Base-by-base conservation (phyloP, 1,140 invertebrate genomes). In the Eriosoma lanigerum region DNA sequence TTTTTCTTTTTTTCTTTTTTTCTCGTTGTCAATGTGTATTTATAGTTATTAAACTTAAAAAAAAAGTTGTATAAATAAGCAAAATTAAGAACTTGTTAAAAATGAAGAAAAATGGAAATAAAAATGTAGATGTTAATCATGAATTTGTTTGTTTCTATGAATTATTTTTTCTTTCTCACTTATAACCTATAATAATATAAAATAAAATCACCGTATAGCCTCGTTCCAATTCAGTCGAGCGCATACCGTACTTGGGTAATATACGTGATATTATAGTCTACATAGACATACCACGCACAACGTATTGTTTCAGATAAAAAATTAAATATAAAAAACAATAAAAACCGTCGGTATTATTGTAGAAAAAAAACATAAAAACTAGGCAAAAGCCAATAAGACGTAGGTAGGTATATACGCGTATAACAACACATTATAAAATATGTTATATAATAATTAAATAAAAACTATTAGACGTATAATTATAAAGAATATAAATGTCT, bases 151-250 rank as follows among this genome's bases (percentile, higher is more conserved):
- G 17, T 52, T 52, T 52, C 17, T 15, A 19, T n/a, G 62, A 38
- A n/a, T 38, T n/a, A n/a, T n/a, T 1, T 64, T 4, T 52, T 19
- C 15, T 52, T 52, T 5, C 32, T 38, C 32, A 38, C 32, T 15
- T 9, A 15, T 1, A 21, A 21, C n/a, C 21, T 46, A 24, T 44
- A 44, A 15, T n/a, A 17, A 29, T 66, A 64, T 64, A 72, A 70
- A 48, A 70, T n/a, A 26, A 52, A 13, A 72, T 29, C 48, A 10
- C 46, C 46, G 13, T 19, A 26, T 72, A 72, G 52, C 72, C 72
- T 76, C 72, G 72, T 76, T 58, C 72, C 54, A 58, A 58, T 76
- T 76, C 72, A 29, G 72, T 44, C 72, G 52, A 32, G 50, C 70
- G 70, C 50, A 32, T 52, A 73, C 62, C 62, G 32, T 15, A 68